Evolutionary conservation across 1,140 invertebrate species (phyloP), one percentile per base, ranked within the genome.

Genomic region (Bathynomus jamesi): DNA sequence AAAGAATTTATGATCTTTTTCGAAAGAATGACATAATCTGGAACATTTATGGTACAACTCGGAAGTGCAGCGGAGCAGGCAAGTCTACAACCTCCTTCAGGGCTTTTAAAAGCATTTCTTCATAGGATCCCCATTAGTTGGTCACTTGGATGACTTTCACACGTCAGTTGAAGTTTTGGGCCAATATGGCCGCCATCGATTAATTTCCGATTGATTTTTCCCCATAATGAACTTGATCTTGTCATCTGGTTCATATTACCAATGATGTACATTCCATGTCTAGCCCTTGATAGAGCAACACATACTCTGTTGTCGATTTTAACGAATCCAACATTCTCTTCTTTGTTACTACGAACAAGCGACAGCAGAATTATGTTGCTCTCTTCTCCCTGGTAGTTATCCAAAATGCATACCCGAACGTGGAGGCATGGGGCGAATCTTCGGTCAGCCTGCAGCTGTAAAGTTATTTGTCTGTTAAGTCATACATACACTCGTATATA

Each of bases 341-440:
- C 82, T 3, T 80, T 71, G 78, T 90, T 90, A 80, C 88, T 92
- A 71, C 93, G 82, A 0, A 95, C 92, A 2, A 95, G 81, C 0
- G 93, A 94, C 10, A 95, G 79, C 2, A 95, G 79, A 70, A 95
- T 89, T 28, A 95, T 92, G 75, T 92, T 88, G 40, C 88, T 90
- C 82, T 95, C 93, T 80, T 94, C 89, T 0, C 93, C 92, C 84
- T 94, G 91, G 79, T 87, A 94, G 80, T 91, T 92, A 80, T 95
- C 93, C 1, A 94, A 86, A 4, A 87, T 86, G 53, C 86, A 86
- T 24, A 93, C 85, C 67, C 78, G 31, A 60, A 74, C 69, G 21
- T 67, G 67, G 2, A n/a, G 4, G 60, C 72, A 74, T 17, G 27
- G n/a, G n/a, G n/a, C n/a, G n/a, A n/a, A n/a, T n/a, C n/a, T n/a